Percentiles rank a stretch among this genome's conserved stretches.
These are phyloP conservation scores for Girardia tigrina DNA, from an alignment of 2,888 invertebrate species.

Conservation along the genomic window DNA sequence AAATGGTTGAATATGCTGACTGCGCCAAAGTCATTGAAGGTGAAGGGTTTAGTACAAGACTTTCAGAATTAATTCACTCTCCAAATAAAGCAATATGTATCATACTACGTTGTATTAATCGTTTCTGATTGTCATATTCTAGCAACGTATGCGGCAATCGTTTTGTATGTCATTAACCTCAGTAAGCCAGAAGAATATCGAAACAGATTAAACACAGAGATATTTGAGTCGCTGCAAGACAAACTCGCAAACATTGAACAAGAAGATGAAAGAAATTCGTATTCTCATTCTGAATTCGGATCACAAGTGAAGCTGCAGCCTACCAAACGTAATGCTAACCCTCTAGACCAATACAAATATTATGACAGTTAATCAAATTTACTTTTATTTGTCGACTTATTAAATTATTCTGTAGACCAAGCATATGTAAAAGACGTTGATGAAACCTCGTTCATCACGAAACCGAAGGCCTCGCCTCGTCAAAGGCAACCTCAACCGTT, in stretches of 20 bases:
- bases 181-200: neutral
- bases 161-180: neutral
- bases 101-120: neutral
- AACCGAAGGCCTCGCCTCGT: neutral
- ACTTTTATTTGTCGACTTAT: neutral
- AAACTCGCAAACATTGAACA: neutral
- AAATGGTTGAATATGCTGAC: constrained; percentile 7
- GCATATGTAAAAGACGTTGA: neutral
- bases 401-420: neutral
- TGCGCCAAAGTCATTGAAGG: neutral
- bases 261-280: neutral
- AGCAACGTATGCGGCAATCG: constrained; percentile 14
- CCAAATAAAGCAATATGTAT: neutral
- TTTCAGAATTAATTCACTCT: neutral
- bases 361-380: neutral
- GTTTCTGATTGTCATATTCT: neutral
- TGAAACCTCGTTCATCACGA: neutral
- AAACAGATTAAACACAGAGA: neutral
- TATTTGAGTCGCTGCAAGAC: neutral
- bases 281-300: neutral
- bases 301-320: neutral
- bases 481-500: constrained; percentile 10
- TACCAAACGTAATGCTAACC: neutral
- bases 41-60: neutral
- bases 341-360: neutral